phyloP scores from a whole-genome alignment of 2,113 vertebrate genomes.

The Zosterops pallidus region DNA sequence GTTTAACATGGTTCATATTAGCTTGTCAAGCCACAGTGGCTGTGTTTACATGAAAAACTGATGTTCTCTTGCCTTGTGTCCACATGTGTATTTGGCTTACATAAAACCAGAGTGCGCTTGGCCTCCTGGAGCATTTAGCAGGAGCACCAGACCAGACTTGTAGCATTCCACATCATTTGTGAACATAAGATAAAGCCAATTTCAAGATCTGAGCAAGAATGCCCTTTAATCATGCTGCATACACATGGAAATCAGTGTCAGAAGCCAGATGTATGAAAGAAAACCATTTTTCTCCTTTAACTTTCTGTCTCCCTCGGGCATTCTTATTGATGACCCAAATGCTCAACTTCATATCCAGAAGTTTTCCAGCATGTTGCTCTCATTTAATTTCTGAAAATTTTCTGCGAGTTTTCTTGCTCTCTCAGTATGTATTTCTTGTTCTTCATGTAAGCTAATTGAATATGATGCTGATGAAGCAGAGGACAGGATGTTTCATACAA shows the following conservation, averaged over 20 bases:
- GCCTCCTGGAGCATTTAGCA: not conserved
- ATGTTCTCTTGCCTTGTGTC: slow-evolving; percentile 20
- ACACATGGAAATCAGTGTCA: slow-evolving; percentile 22
- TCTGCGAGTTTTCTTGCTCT: not conserved
- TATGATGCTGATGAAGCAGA: not conserved
- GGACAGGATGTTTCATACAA: not conserved
- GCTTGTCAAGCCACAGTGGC: slow-evolving; percentile 42
- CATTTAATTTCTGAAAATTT: not conserved
- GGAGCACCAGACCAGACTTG: slow-evolving; percentile 59
- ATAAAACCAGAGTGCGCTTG: not conserved
- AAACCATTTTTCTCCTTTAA: slow-evolving; percentile 31
- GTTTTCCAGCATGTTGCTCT: slow-evolving; percentile 27
- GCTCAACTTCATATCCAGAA: slow-evolving; percentile 16
- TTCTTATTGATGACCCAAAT: slow-evolving; percentile 45
- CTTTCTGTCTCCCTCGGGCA: not conserved
- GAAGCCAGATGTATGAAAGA: slow-evolving; percentile 37
- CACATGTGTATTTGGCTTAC: slow-evolving; percentile 36
- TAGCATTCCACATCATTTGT: slow-evolving; percentile 56
- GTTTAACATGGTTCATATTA: slow-evolving; percentile 52
- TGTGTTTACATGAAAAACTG: slow-evolving; percentile 53
- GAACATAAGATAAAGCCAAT: slow-evolving; percentile 51
- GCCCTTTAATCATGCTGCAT: slow-evolving; percentile 30
- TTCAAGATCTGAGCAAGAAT: slow-evolving; percentile 59
- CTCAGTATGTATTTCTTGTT: not conserved
- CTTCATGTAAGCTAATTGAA: not conserved